Percentiles rank a stretch among this genome's conserved stretches.
Conservation (phyloP, 2,888 invertebrate species). For the Rapana venosa region DNA sequence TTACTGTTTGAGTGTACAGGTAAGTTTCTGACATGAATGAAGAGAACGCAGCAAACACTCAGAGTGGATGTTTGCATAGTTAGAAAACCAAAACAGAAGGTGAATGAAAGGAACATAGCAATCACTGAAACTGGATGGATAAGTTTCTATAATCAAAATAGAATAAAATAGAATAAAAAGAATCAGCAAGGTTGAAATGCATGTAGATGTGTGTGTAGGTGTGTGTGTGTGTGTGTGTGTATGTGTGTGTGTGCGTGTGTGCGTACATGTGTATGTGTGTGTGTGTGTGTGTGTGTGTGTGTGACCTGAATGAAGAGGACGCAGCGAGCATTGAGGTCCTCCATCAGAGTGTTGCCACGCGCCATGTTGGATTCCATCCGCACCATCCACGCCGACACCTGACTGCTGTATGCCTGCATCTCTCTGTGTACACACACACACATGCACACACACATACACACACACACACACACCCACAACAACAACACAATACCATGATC, state of each 20-base stretch:
- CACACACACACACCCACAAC: not conserved
- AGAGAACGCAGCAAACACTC: not conserved
- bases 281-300: not conserved
- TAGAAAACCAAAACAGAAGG: too few species aligned
- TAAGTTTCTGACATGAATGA: not conserved
- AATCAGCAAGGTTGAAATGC: too few species aligned
- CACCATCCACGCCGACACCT: constrained; percentile 84
- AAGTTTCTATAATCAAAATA: too few species aligned
- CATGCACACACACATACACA: not conserved
- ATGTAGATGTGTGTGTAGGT: too few species aligned
- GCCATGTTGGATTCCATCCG: constrained; percentile 81
- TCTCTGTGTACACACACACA: constrained; percentile 79
- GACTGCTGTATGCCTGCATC: constrained; percentile 80
- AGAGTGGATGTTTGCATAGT: too few species aligned
- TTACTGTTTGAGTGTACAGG: too few species aligned
- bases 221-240: not conserved
- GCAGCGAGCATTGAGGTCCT: constrained; percentile 81
- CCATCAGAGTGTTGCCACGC: constrained; percentile 74
- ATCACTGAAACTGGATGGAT: too few species aligned
- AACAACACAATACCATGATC: not conserved
- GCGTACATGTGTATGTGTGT: not conserved
- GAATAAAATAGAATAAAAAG: too few species aligned
- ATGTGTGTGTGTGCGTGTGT: not conserved
- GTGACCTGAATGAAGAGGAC: constrained; percentile 81
- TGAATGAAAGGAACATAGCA: too few species aligned